These are phyloP conservation scores for Marisa cornuarietis DNA, from an alignment of 1,140 invertebrate genomes.

Conservation along the genomic window DNA sequence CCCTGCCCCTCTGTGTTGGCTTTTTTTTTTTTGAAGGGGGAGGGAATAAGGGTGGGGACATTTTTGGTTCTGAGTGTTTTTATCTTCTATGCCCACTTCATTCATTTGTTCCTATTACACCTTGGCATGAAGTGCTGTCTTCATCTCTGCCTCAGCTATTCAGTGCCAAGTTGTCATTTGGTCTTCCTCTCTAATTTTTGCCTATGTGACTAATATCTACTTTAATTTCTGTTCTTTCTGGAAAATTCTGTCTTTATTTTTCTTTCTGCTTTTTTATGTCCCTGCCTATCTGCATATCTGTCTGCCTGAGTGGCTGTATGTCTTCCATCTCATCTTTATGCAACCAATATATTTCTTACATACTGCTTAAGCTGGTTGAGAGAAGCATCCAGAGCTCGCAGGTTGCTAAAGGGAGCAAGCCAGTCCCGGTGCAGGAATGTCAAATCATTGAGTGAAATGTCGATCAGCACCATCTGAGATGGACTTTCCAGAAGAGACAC, in stretches of 20 bases:
- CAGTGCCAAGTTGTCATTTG: too few species aligned
- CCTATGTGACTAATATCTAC: background rate
- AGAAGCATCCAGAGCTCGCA: conserved; percentile 58
- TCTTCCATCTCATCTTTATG: too few species aligned
- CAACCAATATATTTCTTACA: conserved; percentile 5
- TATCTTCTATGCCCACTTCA: too few species aligned
- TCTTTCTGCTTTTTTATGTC: background rate
- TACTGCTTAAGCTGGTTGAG: conserved; percentile 60
- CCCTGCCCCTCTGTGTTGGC: too few species aligned
- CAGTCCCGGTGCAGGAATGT: conserved; percentile 46
- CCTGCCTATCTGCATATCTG: background rate
- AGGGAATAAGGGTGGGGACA: too few species aligned
- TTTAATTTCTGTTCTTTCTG: background rate
- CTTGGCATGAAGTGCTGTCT: too few species aligned
- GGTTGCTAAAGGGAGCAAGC: conserved; percentile 50
- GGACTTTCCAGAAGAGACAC: conserved; percentile 47
- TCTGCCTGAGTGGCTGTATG: background rate
- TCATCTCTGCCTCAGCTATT: too few species aligned
- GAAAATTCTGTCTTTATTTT: background rate
- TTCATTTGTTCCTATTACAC: too few species aligned
- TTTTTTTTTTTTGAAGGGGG: too few species aligned
- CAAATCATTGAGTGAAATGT: conserved; percentile 62
- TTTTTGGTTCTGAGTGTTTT: too few species aligned
- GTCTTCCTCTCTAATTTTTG: background rate
- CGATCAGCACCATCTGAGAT: conserved; percentile 50